Evolutionary conservation across 2,797 vertebrate genomes (phyloP), one percentile per base, ranked within the genome.

Genomic region (Muscicapa striata): DNA sequence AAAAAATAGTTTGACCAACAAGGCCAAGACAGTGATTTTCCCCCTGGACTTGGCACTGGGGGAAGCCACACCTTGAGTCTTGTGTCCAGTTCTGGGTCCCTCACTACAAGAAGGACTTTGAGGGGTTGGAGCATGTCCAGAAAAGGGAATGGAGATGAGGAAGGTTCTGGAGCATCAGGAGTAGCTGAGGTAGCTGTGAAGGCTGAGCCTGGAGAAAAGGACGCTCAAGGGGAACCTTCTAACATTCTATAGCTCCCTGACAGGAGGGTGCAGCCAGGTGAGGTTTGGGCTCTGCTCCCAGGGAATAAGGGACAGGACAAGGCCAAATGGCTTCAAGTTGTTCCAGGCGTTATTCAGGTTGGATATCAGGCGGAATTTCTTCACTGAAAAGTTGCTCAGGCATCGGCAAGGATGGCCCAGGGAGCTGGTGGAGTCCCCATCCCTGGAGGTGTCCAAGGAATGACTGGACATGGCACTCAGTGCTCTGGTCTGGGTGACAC

Each of bases 401-500:
- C 55, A 1, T 10, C 54, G 30, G 13, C 4, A 77, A 17, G 11
- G 10, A 13, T 17, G 46, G 34, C 34, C 34, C 41, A 55, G 14
- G 20, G 34, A 48, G 30, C 14, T 15, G 17, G 6, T 62, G 48
- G 24, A 40, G 20, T 62, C 7, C 9, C 16, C 5, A 4, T 11
- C 21, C 30, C 34, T 21, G 34, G 20, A 54, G 29, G 29, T 34
- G 24, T 14, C 48, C 73, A 20, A 26, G 55, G 41, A 34, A 40
- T 0, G 3, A 2, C 34, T 40, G 34, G 21, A 29, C 0, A 0
- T 54, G 55, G 24, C 40, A 41, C 13, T 40, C 4, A 5, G 55
- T 45, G 52, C 38, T 84, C 34, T 38, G 62, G 29, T 6, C 24
- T 55, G 24, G 29, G 32, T 38, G 40, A 12, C 20, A 34, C 3